These are phyloP conservation scores for Lophius americanus DNA, from an alignment of 2,797 vertebrate species.

Conservation along the genomic window DNA sequence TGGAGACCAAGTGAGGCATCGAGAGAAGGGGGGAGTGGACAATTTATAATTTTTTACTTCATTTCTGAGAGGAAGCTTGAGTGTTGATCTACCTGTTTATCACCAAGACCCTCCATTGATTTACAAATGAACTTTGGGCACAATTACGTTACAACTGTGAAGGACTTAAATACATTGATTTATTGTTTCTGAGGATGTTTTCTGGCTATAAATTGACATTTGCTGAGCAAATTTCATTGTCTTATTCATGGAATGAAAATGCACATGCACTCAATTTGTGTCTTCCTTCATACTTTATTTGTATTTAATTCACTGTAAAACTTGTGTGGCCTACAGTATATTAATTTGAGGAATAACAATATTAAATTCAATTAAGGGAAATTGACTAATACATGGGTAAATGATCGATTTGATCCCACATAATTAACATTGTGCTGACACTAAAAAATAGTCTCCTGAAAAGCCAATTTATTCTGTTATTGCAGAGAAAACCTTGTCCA, in stretches of 20 bases:
- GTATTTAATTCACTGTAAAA: not conserved
- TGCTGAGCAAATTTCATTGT: not conserved
- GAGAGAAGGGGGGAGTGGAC: too few relatives aligned
- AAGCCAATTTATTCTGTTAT: not conserved
- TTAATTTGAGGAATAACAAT: not conserved
- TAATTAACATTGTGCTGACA: too few relatives aligned
- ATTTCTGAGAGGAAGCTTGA: not conserved
- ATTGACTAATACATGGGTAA: not conserved
- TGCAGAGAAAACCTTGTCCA: too few relatives aligned
- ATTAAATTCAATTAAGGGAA: not conserved
- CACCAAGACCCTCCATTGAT: too few relatives aligned
- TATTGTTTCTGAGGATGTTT: not conserved
- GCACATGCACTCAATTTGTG: too few relatives aligned
- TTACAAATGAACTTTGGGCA: not conserved
- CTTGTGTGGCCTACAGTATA: not conserved
- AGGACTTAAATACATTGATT: not conserved
- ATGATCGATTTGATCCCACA: not conserved
- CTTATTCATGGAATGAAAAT: conserved; percentile 7
- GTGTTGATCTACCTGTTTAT: not conserved
- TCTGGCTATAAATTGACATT: not conserved
- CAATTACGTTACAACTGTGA: not conserved
- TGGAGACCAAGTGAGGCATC: not conserved
- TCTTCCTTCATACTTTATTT: too few relatives aligned
- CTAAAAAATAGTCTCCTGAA: not conserved
- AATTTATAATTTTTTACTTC: too few relatives aligned